A percentile compares a stretch with the other conserved stretches of the same genome.
phyloP scores from a whole-genome alignment of 2,888 invertebrate species.

The Eristalis arbustorum region DNA sequence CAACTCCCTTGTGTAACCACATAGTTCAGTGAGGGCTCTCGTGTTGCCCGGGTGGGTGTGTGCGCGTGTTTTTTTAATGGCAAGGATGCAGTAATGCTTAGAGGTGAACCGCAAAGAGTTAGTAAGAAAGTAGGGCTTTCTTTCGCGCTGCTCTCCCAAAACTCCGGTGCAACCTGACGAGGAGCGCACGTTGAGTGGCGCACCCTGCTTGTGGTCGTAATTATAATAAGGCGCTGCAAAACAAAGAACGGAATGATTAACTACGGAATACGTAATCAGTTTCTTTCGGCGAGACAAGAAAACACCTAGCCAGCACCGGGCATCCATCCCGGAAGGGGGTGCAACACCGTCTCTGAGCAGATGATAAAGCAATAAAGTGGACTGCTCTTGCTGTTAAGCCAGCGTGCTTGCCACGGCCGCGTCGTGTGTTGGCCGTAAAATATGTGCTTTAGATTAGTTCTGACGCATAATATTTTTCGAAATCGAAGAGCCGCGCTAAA shows the following conservation, averaged over 20 bases:
- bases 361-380: too few species aligned
- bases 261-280: too few species aligned
- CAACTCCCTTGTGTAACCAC: constrained; percentile 35
- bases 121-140: neutral
- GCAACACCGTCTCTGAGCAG: too few species aligned
- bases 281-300: too few species aligned
- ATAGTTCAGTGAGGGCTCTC: neutral
- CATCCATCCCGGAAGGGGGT: too few species aligned
- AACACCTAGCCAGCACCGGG: too few species aligned
- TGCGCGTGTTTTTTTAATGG: neutral
- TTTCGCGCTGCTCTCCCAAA: neutral
- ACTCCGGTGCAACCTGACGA: neutral
- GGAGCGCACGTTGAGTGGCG: neutral
- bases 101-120: neutral
- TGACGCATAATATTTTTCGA: neutral
- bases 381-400: too few species aligned
- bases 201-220: neutral
- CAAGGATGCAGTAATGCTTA: neutral
- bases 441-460: neutral
- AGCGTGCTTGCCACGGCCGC: neutral
- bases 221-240: too few species aligned
- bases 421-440: neutral
- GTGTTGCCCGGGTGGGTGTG: neutral
- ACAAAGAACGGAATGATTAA: too few species aligned
- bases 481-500: neutral